Evolutionary conservation across 2,797 vertebrate genomes (phyloP), one percentile per base, ranked within the genome.

Genomic region (Danio kyathit): DNA sequence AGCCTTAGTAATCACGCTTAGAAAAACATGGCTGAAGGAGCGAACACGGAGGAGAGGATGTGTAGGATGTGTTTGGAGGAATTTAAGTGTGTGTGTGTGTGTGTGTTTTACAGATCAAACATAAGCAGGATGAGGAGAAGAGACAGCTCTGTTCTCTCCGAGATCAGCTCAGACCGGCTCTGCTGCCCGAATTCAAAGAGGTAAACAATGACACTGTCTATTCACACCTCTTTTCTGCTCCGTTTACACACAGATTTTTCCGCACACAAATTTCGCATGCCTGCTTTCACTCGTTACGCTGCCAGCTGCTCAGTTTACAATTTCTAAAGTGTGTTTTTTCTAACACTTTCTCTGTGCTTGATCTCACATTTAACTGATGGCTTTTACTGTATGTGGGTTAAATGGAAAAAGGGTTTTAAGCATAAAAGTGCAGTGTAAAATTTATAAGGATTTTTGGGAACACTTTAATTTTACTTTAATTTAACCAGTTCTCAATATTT

Each of bases 101-200:
- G 79, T 80, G 17, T 76, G 75, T 84, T 82, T 87, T 84, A 48
- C 89, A 96, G 94, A 94, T 95, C 89, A 95, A 96, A 85, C 90
- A 93, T 85, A 89, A 88, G 71, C 94, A 96, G 85, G 95, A 96
- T 0, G 93, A 96, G 83, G 95, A 95, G 90, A 96, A 95, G 87
- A 89, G 85, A 82, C 94, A 94, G 80, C 88, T 96, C 76, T 95
- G 91, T 78, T 89, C 86, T 13, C 92, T 96, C 74, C 87, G 92
- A 73, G 94, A 95, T 85, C 93, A 94, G 84, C 93, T 96, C 70
- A 90, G 88, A 85, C 67, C 81, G 1, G 63, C 79, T 0, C 65
- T 93, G 59, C 92, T 91, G 79, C 87, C 90, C 38, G 92, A 94
- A 79, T 87, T 89, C 56, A 93, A 93, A 88, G 93, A 94, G 93